These are phyloP conservation scores for Rhinolophus sinicus DNA, from an alignment of 2,113 vertebrate genomes.

Conservation along the genomic window DNA sequence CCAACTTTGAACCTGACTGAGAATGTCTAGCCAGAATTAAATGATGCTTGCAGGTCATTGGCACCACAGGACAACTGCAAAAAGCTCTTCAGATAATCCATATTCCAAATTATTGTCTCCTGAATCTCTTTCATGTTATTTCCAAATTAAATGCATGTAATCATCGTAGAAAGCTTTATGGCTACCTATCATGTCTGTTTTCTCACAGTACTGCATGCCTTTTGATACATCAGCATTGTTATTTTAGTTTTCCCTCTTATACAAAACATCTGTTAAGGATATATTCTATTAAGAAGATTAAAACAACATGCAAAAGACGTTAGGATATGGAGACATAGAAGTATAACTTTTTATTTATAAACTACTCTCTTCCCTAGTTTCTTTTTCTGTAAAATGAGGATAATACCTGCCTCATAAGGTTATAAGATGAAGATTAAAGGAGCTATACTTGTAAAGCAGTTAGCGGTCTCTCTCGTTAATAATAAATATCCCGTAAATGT, in stretches of 20 bases:
- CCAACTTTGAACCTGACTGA: not conserved
- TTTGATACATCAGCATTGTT: not conserved
- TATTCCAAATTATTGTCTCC: conserved; percentile 12
- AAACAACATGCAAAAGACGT: not conserved
- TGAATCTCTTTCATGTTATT: not conserved
- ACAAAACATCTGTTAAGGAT: not conserved
- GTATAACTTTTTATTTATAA: not conserved
- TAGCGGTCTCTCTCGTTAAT: not conserved
- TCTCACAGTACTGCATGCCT: not conserved
- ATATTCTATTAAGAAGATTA: not conserved
- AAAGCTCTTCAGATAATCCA: not conserved
- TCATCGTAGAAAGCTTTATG: not conserved
- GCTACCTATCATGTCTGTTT: not conserved
- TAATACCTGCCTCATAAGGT: not conserved
- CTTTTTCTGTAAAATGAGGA: not conserved
- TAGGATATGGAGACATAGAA: not conserved
- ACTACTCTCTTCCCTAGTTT: not conserved
- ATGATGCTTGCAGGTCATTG: not conserved
- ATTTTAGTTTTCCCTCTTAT: not conserved
- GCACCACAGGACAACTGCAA: not conserved
- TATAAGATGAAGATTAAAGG: not conserved
- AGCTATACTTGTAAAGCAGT: not conserved
- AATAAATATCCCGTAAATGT: not conserved
- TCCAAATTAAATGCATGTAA: conserved; percentile 13
- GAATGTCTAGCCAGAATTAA: not conserved